These are phyloP conservation scores for Mycogona germanica DNA, from an alignment of 2,888 invertebrate species.

Conservation along the genomic window DNA sequence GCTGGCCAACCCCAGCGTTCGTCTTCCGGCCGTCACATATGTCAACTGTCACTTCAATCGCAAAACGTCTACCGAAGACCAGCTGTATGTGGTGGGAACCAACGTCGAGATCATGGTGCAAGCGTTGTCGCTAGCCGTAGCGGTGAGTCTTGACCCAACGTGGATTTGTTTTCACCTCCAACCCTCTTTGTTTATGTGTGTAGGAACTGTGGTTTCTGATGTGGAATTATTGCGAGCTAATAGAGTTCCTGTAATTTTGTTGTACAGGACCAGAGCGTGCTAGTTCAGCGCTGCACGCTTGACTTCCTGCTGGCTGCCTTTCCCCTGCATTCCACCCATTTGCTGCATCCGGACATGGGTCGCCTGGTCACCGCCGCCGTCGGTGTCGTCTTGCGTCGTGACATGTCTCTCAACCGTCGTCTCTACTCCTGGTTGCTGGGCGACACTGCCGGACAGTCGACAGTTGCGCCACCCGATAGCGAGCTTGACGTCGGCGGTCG, in stretches of 20 bases:
- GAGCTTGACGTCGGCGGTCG: constrained; percentile 27
- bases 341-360: constrained; percentile 49
- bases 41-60: constrained; percentile 66
- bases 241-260: constrained; percentile 41
- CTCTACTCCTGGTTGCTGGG: constrained; percentile 75
- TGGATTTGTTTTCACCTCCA: no score
- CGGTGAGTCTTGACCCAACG: neutral
- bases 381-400: constrained; percentile 56
- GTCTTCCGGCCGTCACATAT: constrained; percentile 69
- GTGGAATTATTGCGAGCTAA: no score
- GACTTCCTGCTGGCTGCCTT: constrained; percentile 71
- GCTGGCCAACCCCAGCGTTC: constrained; percentile 61
- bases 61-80: constrained; percentile 63
- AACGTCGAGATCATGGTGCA: constrained; percentile 72
- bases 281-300: constrained; percentile 73
- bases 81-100: constrained; percentile 67
- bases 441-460: constrained; percentile 34
- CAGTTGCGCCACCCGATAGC: constrained; percentile 31
- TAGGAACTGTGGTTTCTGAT: neutral
- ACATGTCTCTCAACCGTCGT: constrained; percentile 76
- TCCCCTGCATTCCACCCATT: constrained; percentile 67
- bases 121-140: no score
- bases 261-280: constrained; percentile 61
- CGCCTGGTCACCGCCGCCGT: constrained; percentile 58
- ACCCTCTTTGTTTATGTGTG: no score